phyloP scores from a whole-genome alignment of 2,888 invertebrate genomes.

The Hirtodrosophila histrioides region DNA sequence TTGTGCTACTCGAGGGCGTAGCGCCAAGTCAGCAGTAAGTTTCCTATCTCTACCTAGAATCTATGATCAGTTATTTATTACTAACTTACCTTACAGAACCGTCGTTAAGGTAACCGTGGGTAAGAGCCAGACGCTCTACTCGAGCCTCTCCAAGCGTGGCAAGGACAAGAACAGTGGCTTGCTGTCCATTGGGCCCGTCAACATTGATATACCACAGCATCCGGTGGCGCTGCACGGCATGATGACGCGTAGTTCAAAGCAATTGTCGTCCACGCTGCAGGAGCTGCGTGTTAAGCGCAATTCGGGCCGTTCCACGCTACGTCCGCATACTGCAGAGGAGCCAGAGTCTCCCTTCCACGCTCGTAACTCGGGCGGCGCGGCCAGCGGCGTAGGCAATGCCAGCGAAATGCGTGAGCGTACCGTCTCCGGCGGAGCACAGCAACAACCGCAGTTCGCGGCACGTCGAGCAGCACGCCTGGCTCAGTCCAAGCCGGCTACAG shows the following conservation, averaged over 20 bases:
- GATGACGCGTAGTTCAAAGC: constrained; percentile 97
- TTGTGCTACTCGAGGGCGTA: constrained; percentile 94
- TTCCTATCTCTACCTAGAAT: fast-evolving
- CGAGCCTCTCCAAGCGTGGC: constrained; percentile 90
- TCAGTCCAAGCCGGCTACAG: constrained; percentile 72
- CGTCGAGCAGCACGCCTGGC: constrained; percentile 65
- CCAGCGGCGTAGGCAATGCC: constrained; percentile 58
- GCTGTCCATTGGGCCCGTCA: constrained; percentile 94
- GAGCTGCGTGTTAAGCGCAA: constrained; percentile 93
- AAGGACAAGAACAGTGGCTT: constrained; percentile 93
- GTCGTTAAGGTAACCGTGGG: constrained; percentile 97
- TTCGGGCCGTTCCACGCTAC: constrained; percentile 89
- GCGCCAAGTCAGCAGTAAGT: constrained; percentile 94
- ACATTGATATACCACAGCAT: constrained; percentile 98
- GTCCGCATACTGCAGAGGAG: constrained; percentile 86
- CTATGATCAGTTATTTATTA: not conserved
- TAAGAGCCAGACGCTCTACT: constrained; percentile 96
- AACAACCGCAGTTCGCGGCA: constrained; percentile 76
- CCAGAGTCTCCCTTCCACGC: constrained; percentile 85
- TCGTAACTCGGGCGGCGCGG: constrained; percentile 77
- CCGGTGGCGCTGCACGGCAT: constrained; percentile 99
- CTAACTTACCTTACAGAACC: constrained; percentile 86
- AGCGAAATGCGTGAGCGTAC: constrained; percentile 72
- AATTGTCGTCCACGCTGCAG: constrained; percentile 96
- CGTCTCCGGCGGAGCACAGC: constrained; percentile 73